Evolutionary conservation across 2,888 invertebrate species (phyloP).

Genomic region (Hipparchia sbordonii): DNA sequence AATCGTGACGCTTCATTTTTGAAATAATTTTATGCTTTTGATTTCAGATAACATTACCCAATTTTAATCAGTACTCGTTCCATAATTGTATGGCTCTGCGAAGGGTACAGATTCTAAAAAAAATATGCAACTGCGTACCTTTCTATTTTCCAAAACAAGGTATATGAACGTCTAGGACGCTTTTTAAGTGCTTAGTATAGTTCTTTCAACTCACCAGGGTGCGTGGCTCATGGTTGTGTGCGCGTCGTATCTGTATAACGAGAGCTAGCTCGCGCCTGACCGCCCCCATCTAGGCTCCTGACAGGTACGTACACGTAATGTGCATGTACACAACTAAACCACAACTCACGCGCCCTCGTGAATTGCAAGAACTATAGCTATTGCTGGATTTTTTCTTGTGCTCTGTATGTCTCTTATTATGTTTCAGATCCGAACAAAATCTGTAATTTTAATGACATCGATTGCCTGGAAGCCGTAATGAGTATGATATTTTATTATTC

Average conservation of each 20-base stretch:
- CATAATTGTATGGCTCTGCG: slow-evolving; percentile 86
- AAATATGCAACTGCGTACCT: slow-evolving; percentile 84
- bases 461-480: slow-evolving; percentile 66
- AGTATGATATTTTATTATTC: slow-evolving; percentile 28
- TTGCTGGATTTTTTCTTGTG: not conserved
- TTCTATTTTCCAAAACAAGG: slow-evolving; percentile 75
- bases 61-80: slow-evolving; percentile 80
- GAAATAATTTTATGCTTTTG: not conserved
- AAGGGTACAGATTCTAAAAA: slow-evolving; percentile 69
- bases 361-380: no score
- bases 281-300: no score
- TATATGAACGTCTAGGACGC: slow-evolving; percentile 37
- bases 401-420: not conserved
- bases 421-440: slow-evolving; percentile 60
- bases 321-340: no score
- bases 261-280: no score
- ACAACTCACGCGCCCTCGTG: no score
- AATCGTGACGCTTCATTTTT: no score
- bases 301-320: no score
- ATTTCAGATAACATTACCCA: slow-evolving; percentile 60
- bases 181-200: not conserved
- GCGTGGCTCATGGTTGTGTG: no score
- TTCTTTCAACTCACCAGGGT: not conserved
- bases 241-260: no score
- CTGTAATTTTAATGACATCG: slow-evolving; percentile 78